Evolutionary conservation across 2,113 vertebrate species (phyloP).

Genomic region (Gorsachius goisagi): DNA sequence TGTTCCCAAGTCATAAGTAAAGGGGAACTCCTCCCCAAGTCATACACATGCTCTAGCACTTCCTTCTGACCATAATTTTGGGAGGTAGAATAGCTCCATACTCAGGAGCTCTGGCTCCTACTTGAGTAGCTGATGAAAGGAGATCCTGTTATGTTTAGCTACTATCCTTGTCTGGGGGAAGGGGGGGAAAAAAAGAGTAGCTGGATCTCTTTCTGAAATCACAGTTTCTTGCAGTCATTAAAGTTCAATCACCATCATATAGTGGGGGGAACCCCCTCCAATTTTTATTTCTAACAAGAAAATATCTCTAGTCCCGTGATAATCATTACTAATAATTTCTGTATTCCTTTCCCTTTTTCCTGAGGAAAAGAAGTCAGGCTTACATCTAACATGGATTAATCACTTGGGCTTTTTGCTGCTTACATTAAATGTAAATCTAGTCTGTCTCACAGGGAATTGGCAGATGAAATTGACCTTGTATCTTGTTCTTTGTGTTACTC

Average conservation of each 20-base stretch:
- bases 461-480: not conserved
- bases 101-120: not conserved
- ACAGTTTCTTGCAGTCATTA: not conserved
- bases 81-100: not conserved
- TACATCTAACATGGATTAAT: not conserved
- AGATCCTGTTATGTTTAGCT: not conserved
- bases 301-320: not conserved
- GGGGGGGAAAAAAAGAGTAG: not conserved
- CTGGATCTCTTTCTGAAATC: not conserved
- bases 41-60: not conserved
- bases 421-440: not conserved
- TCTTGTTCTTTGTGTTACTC: not conserved
- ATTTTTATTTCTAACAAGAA: not conserved
- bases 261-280: fast-evolving
- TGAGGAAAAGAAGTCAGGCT: not conserved
- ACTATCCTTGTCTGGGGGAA: not conserved
- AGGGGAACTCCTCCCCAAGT: not conserved
- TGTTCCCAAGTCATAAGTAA: not conserved
- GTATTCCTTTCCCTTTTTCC: not conserved
- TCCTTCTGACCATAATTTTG: not conserved
- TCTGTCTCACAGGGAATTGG: not conserved
- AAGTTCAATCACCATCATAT: not conserved
- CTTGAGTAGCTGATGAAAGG: not conserved
- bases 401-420: not conserved
- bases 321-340: not conserved